These are phyloP conservation scores for Halesus radiatus DNA, from an alignment of 1,140 invertebrate species.

Conservation along the genomic window DNA sequence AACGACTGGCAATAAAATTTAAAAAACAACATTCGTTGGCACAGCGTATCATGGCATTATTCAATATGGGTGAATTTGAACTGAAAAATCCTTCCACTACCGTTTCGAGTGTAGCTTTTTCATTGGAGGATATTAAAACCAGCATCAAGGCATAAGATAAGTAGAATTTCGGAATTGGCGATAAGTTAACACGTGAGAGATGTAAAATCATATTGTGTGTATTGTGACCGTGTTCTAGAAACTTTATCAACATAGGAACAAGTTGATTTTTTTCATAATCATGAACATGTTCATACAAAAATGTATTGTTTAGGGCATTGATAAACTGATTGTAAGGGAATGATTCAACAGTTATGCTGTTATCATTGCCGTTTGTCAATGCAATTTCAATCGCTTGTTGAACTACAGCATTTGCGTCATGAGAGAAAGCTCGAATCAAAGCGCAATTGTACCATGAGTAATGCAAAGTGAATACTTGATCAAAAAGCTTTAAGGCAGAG, in stretches of 20 bases:
- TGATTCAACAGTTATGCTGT: not conserved
- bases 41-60: constrained; percentile 45
- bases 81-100: constrained; percentile 38
- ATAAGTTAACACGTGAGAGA: constrained; percentile 33
- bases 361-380: constrained; percentile 24
- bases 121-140: not conserved
- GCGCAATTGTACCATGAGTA: constrained; percentile 59
- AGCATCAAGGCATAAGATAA: constrained; percentile 37
- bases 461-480: constrained; percentile 55
- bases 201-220: constrained; percentile 23
- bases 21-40: constrained; percentile 45
- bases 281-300: constrained; percentile 51
- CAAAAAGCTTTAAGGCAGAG: constrained; percentile 58
- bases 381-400: constrained; percentile 44
- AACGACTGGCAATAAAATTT: constrained; percentile 37
- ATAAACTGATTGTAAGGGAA: constrained; percentile 51
- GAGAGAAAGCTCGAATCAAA: constrained; percentile 41
- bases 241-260: constrained; percentile 33
- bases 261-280: constrained; percentile 41
- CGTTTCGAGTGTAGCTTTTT: not conserved
- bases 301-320: constrained; percentile 45
- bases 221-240: constrained; percentile 39
- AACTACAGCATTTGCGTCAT: constrained; percentile 45
- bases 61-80: constrained; percentile 19
- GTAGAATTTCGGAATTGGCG: constrained; percentile 50